Base-by-base conservation (phyloP, 2,888 invertebrate genomes). In the Mimumesa dahlbomi region DNA sequence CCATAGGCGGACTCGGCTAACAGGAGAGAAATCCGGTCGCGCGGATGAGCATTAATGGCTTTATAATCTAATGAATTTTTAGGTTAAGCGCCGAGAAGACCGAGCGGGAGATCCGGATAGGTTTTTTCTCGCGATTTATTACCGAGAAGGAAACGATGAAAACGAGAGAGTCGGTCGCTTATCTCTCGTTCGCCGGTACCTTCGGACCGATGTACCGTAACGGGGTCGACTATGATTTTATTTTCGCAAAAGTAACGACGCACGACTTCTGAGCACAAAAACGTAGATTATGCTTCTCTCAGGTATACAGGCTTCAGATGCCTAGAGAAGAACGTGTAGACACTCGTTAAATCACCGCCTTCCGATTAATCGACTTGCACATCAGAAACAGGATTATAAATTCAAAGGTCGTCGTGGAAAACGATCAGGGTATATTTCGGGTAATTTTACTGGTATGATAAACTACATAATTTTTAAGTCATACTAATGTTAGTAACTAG, bases 21-120 rank as follows among this genome's bases (percentile, higher is more conserved):
- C 69, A 67, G 73, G 54, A 58, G 57, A 62, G 52, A 75, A 73
- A 71, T 79, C 75, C 82, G 75, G 72, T 67, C 81, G 79, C 71
- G 82, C 79, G 84, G 83, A 84, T 85, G 79, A 86, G 84, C 84
- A 84, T 85, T 87, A 87, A 87, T 87, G 86, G 86, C 83, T 87
- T 87, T 87, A 85, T 87, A 86, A 85, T 85, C 86, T 87, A 86
- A 87, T 86, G 85, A 87, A 87, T 87, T 87, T 86, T 87, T 86
- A 83, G 84, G 83, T 82, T 84, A 79, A 77, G 72, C 75, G 82
- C 64, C 76, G 77, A 74, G 75, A 79, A 79, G 80, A 49, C 73
- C 67, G 49, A 53, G 53, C 50, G 59, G 67, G 73, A 77, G 68
- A 78, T 76, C 73, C 75, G 81, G 79, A 77, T 79, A 83, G 83